Percentiles rank a stretch among this genome's conserved stretches.
phyloP scores from a whole-genome alignment of 2,888 invertebrate genomes.

The Malthinus seriepunctatus region DNA sequence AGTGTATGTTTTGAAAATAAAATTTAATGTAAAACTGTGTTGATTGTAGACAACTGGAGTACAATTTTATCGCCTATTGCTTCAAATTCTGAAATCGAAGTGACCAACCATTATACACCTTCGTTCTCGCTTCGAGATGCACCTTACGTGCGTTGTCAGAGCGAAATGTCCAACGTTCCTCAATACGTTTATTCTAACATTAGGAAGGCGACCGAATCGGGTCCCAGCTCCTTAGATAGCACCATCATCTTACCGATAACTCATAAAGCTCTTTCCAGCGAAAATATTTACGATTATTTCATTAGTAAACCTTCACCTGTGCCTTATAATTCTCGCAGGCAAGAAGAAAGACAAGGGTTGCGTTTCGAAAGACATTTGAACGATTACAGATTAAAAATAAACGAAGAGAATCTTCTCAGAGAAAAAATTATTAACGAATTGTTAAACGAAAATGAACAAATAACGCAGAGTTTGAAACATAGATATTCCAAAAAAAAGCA shows the following conservation, averaged over 20 bases:
- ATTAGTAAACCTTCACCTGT: not conserved
- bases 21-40: slow-evolving; percentile 5
- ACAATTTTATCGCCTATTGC: not conserved
- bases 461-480: slow-evolving; percentile 34
- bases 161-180: slow-evolving; percentile 46
- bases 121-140: slow-evolving; percentile 33
- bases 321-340: not conserved
- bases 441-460: slow-evolving; percentile 45
- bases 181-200: slow-evolving; percentile 41
- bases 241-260: slow-evolving; percentile 12
- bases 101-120: slow-evolving; percentile 34
- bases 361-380: slow-evolving; percentile 29
- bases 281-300: slow-evolving; percentile 36
- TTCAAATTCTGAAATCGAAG: slow-evolving; percentile 26
- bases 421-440: slow-evolving; percentile 48
- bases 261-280: slow-evolving; percentile 43
- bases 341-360: not conserved
- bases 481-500: not conserved
- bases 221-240: slow-evolving; percentile 5
- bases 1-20: not conserved
- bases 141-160: slow-evolving; percentile 38
- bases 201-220: slow-evolving; percentile 33
- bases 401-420: slow-evolving; percentile 47
- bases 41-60: slow-evolving; percentile 1
- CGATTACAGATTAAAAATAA: slow-evolving; percentile 45